A percentile compares a stretch with the other conserved stretches of the same genome.
Evolutionary conservation across 2,113 vertebrate species (phyloP).

Genomic region (Brachyhypopomus gauderio): DNA sequence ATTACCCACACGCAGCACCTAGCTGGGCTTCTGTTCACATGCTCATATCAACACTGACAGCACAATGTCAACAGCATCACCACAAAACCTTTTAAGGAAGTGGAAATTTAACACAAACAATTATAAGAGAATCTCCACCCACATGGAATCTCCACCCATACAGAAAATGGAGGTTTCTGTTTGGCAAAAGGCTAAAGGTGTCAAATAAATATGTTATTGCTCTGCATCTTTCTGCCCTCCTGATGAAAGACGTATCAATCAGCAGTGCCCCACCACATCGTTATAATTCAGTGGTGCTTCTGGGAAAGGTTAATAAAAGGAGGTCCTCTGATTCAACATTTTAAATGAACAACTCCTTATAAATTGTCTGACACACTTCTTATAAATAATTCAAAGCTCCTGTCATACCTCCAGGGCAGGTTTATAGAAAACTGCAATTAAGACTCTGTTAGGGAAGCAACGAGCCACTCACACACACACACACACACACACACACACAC

Average conservation of each 20-base stretch:
- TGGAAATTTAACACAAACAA: slow-evolving; percentile 11
- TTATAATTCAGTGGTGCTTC: slow-evolving; percentile 47
- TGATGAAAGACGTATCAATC: slow-evolving; percentile 27
- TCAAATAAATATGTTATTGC: slow-evolving; percentile 19
- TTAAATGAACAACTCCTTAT: slow-evolving; percentile 58
- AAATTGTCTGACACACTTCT: slow-evolving; percentile 56
- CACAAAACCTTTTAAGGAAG: background rate
- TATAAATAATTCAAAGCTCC: slow-evolving; percentile 57
- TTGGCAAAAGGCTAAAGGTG: background rate
- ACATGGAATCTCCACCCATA: background rate
- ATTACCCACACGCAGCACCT: background rate
- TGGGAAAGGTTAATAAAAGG: slow-evolving; percentile 55
- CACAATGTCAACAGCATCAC: background rate
- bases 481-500: background rate
- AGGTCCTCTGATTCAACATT: slow-evolving; percentile 51
- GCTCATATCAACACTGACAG: slow-evolving; percentile 28
- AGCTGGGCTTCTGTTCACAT: background rate
- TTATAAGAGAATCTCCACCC: slow-evolving; percentile 11
- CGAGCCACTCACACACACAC: background rate
- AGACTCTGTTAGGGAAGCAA: slow-evolving; percentile 40
- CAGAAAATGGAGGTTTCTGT: background rate
- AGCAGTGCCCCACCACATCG: slow-evolving; percentile 33
- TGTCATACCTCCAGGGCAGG: slow-evolving; percentile 54
- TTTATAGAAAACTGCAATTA: slow-evolving; percentile 59
- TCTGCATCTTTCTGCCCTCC: background rate